These are phyloP conservation scores for Leptonema lineaticorne DNA, from an alignment of 1,140 invertebrate species.

Conservation along the genomic window DNA sequence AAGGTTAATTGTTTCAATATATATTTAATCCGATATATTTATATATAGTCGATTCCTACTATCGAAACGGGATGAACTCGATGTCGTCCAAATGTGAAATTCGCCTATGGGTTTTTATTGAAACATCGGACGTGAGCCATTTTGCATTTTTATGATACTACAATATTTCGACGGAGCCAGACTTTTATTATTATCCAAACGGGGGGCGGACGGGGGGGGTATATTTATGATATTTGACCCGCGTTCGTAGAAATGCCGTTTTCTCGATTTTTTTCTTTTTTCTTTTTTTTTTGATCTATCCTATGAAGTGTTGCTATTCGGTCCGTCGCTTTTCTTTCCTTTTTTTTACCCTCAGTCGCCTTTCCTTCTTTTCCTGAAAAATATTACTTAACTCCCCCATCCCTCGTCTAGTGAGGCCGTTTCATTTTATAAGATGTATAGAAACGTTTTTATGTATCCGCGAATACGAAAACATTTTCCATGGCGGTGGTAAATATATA, in stretches of 20 bases:
- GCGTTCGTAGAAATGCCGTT: not conserved
- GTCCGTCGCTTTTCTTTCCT: not conserved
- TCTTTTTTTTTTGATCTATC: too few species aligned
- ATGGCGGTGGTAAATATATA: too few species aligned
- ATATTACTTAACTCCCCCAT: too few species aligned
- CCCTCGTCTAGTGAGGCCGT: too few species aligned
- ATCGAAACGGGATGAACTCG: conserved; percentile 2
- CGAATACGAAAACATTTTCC: too few species aligned
- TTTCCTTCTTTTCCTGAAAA: too few species aligned
- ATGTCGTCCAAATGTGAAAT: conserved; percentile 21
- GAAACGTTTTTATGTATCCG: too few species aligned
- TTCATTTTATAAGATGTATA: too few species aligned
- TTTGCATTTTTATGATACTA: conserved; percentile 38
- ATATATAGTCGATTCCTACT: too few species aligned
- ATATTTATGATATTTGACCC: conserved; percentile 31
- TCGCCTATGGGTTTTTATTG: conserved; percentile 35
- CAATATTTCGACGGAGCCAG: conserved; percentile 31
- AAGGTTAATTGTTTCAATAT: too few species aligned
- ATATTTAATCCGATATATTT: too few species aligned
- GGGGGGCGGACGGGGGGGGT: conserved; percentile 1
- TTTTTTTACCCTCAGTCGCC: not conserved
- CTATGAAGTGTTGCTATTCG: not conserved
- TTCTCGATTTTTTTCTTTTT: too few species aligned
- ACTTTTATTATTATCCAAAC: conserved; percentile 39
- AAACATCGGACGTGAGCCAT: conserved; percentile 37